Evolutionary conservation across 1,140 invertebrate genomes (phyloP), one percentile per base, ranked within the genome.

Genomic region (Zaprionus tsacasi): DNA sequence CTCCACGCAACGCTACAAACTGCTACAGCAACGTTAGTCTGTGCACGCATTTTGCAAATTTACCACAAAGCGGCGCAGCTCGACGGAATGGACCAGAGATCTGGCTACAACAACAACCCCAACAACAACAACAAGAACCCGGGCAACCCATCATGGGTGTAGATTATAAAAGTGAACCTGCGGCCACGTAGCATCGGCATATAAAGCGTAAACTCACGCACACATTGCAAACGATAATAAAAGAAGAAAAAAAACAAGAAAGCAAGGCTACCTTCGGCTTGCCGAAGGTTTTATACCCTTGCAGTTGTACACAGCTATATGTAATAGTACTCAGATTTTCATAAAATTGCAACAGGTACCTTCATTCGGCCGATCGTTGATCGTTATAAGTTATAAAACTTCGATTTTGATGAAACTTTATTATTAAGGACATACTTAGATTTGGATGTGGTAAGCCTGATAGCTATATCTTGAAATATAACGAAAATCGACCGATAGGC

Each of bases 21-120:
- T 43, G 17, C 7, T 36, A 45, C 40, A 8, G 27, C 27, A 63
- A 76, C 55, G 68, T 78, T 83, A 88, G 83, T 83, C 83, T 58
- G 81, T 82, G 87, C 83, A 88, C 83, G 83, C 83, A 89, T 70
- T 89, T 83, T 89, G 81, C 83, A 89, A 88, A 88, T 88, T 88
- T 89, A 89, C 80, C 83, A 89, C 85, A 80, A 73, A 68, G 68
- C 80, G 65, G 77, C 70, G 59, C 59, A 55, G 56, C 55, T 21
- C 17, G 38, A 30, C 21, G 21, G 10, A 35, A 27, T 21, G 50
- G 40, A 38, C 59, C 13, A 12, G 48, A 12, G 48, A 30, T 30
- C 27, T 30, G 36, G 56, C 13, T 71, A 38, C 66, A 30, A 55
- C 70, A 64, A 58, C 27, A 3, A 30, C 27, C 0, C 1, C 27